Evolutionary conservation across 2,888 invertebrate genomes (phyloP), one percentile per base, ranked within the genome.

Genomic region (Amphipyra berbera): DNA sequence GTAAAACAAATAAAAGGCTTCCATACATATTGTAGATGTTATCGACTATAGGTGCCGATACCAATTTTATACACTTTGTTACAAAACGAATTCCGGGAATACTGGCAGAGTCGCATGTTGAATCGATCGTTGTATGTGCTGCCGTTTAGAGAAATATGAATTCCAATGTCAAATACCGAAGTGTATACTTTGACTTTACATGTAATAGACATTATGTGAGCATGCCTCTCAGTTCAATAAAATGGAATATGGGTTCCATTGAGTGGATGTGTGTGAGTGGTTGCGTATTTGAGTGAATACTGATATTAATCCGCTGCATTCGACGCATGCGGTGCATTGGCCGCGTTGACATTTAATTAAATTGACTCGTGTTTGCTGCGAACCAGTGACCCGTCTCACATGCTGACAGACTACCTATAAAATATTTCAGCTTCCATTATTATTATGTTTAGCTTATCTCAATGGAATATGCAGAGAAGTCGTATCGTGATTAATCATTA

Each of bases 291-390:
- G 79, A 83, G 73, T 83, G 82, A 84, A 78, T 81, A 81, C 78
- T 81, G 83, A 84, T 86, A 86, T 89, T 87, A 88, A 89, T 88
- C 85, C 81, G 66, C 69, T 78, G 76, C 82, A 82, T 83, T 84
- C 77, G 72, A 72, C 74, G 79, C 74, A 84, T 76, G 80, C 83
- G 81, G 86, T 86, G 91, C 88, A 88, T 86, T 84, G 86, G 74
- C 85, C 86, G 84, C 82, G 86, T 82, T 90, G 91, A 89, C 91
- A 90, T 93, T 93, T 90, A 90, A 93, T 92, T 90, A 89, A 92
- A 90, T 87, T 88, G 88, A 90, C 82, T 86, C 82, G 78, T 75
- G 84, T 83, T 82, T 82, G 82, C 81, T 67, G 78, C 86, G 81
- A 88, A 85, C 84, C 84, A 85, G 83, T 87, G 88, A 88, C 80